Conservation (phyloP, 2,113 vertebrate genomes). For the Hydrolagus affinis region DNA sequence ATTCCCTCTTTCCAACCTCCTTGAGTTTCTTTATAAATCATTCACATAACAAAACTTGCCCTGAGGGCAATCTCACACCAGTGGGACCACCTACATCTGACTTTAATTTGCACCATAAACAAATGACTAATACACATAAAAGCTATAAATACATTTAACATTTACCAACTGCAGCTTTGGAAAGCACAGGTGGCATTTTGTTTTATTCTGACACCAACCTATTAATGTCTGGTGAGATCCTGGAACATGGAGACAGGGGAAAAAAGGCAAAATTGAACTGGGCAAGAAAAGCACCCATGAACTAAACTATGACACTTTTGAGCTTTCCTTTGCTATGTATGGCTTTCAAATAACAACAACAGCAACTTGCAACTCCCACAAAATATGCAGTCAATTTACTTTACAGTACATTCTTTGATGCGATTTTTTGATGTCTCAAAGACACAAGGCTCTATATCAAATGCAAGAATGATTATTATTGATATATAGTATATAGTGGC, state of each 20-base stretch:
- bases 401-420: too few species aligned
- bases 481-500: too few species aligned
- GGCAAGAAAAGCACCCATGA: neutral
- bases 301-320: neutral
- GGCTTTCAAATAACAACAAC: neutral
- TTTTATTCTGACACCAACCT: neutral
- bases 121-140: neutral
- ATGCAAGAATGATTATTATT: too few species aligned
- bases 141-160: neutral
- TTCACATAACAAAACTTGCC: neutral
- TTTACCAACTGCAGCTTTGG: neutral
- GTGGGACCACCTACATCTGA: too few species aligned
- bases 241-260: neutral
- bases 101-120: neutral
- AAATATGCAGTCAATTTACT: too few species aligned
- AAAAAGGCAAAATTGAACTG: neutral
- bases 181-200: neutral
- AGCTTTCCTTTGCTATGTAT: neutral
- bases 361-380: neutral
- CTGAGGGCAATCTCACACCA: too few species aligned
- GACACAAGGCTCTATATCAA: too few species aligned
- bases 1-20: neutral
- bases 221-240: neutral
- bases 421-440: too few species aligned
- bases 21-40: neutral